These are phyloP conservation scores for Eucidaris tribuloides DNA, from an alignment of 35 echinoderm and acorn worm genomes.

Conservation along the genomic window DNA sequence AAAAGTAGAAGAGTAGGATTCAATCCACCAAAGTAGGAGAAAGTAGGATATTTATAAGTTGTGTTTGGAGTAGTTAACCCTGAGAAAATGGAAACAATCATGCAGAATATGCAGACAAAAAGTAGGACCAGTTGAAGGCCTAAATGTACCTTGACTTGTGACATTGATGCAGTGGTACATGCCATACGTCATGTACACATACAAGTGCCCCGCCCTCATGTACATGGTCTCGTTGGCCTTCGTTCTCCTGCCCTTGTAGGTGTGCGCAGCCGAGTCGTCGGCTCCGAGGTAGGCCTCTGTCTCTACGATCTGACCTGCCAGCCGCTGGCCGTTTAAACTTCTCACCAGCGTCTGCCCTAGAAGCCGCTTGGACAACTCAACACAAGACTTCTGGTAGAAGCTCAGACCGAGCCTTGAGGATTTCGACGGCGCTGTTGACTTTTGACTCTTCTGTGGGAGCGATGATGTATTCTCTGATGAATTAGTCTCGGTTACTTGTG, in stretches of 20 bases:
- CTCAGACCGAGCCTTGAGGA: neutral
- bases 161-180: constrained; percentile 93
- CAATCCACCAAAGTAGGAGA: too few relatives aligned
- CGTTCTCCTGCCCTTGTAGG: constrained; percentile 53
- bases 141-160: constrained; percentile 88
- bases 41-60: too few relatives aligned
- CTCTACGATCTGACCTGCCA: constrained; percentile 80
- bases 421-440: neutral
- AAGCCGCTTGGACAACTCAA: constrained; percentile 64
- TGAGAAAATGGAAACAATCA: too few relatives aligned
- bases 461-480: too few relatives aligned
- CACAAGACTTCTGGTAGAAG: constrained; percentile 69
- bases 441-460: too few relatives aligned
- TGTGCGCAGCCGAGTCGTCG: constrained; percentile 73
- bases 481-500: too few relatives aligned
- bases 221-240: constrained; percentile 70
- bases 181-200: constrained; percentile 95
- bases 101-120: too few relatives aligned
- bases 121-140: too few relatives aligned
- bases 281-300: constrained; percentile 83
- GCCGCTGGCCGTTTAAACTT: constrained; percentile 33
- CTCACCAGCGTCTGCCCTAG: constrained; percentile 78
- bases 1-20: too few relatives aligned
- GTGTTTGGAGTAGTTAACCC: too few relatives aligned
- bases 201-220: constrained; percentile 71